Conservation (phyloP, 1,140 invertebrate genomes). For the Chelonus insularis region DNA sequence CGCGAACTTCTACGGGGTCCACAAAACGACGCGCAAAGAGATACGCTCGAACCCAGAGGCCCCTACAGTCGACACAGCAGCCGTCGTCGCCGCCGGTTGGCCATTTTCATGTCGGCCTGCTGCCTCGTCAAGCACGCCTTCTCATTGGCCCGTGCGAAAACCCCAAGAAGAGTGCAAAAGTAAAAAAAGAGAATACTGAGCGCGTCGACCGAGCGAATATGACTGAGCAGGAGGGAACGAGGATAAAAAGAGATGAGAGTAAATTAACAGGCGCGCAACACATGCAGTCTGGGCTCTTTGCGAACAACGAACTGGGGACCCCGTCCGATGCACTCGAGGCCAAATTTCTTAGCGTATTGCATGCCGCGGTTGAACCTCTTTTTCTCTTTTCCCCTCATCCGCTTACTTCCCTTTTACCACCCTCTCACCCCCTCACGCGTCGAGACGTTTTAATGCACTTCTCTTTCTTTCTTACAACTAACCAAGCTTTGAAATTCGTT, state of each 20-base stretch:
- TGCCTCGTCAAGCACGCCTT: conserved; percentile 15
- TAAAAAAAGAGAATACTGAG: conserved; percentile 16
- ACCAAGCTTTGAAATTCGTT: not conserved
- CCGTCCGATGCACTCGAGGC: conserved; percentile 28
- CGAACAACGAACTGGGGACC: conserved; percentile 24
- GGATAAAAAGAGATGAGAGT: conserved; percentile 17
- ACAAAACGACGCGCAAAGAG: conserved; percentile 77
- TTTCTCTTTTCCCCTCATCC: conserved; percentile 3
- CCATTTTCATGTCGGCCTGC: conserved; percentile 27
- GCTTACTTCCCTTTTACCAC: not conserved
- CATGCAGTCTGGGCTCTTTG: conserved; percentile 28
- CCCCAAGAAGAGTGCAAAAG: conserved; percentile 13
- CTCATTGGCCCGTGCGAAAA: conserved; percentile 24
- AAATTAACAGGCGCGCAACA: conserved; percentile 25
- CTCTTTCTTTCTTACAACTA: conserved; percentile 48
- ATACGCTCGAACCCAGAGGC: conserved; percentile 59
- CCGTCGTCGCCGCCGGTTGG: conserved; percentile 17
- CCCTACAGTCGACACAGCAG: not conserved
- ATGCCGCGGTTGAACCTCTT: conserved; percentile 21
- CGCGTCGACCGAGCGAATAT: conserved; percentile 18
- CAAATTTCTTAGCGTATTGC: conserved; percentile 30
- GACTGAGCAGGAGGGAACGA: conserved; percentile 14
- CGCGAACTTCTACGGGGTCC: conserved; percentile 69
- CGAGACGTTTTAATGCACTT: not conserved
- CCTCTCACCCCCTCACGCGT: not conserved